Base-by-base conservation (phyloP, 2,797 vertebrate species). In the Urocyon cinereoargenteus region DNA sequence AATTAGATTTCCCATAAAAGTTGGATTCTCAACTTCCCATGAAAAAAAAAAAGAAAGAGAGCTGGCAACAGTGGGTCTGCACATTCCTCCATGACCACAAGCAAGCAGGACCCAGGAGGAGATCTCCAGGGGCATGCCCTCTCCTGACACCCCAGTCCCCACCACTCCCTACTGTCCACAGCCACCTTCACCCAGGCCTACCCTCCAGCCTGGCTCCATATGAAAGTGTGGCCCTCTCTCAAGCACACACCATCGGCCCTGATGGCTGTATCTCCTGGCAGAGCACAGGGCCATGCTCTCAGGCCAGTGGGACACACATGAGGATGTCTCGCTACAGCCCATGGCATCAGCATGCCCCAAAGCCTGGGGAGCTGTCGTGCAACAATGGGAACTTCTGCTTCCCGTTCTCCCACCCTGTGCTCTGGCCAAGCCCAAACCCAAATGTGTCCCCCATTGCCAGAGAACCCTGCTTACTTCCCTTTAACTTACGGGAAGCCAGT, bases 1-100 rank as follows among this genome's bases (percentile, higher is more conserved):
- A 94, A 96, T 93, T 82, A 73, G 34, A 87, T 83, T 86, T 92
- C 62, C 57, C 64, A 31, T 24, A 59, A 81, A 95, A 77, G 78
- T 6, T 87, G 70, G 28, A 97, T 93, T 95, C 92, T 66, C 45
- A 88, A 57, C 26, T 86, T 73, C 78, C 49, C 7, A 0, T 15
- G 18, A 40, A 34, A 55, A 90, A 59, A 57, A 82, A 51, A 66
- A 36, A 72, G 40, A 40, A 21, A 36, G 40, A 49, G 5, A 82
- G n/a, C 34, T 83, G 53, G 73, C 55, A 92, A 36, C 22, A 18
- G 18, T 6, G 13, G 55, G 72, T 18, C 53, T 68, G 7, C 53
- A 82, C n/a, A 45, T 72, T 86, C 62, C 73, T 34, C 31, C 0
- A 2, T 4, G 61, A 40, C 21, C 28, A 49, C 61, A 64, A 64